Evolutionary conservation across 2,113 vertebrate genomes (phyloP).

Genomic region (Lethenteron camtschaticum): DNA sequence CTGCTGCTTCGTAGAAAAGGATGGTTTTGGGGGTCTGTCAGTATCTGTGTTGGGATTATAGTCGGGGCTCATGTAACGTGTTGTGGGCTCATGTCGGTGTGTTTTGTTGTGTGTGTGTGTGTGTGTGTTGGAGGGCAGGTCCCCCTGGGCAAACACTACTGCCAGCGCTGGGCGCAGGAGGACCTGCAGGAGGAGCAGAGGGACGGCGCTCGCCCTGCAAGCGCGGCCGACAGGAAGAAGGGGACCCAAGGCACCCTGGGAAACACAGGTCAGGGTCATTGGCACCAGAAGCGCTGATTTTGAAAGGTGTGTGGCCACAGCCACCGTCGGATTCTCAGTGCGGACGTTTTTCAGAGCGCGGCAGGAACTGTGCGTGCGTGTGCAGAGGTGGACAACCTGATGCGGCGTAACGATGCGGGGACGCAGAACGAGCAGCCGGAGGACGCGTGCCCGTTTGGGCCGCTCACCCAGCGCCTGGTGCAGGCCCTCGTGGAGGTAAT

Average conservation of each 20-base stretch:
- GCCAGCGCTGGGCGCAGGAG: conserved; percentile 90
- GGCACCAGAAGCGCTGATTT: too few relatives aligned
- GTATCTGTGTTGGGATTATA: too few relatives aligned
- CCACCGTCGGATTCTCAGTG: too few relatives aligned
- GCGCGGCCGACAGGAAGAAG: conserved; percentile 81
- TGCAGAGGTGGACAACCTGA: conserved; percentile 64
- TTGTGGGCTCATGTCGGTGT: neutral
- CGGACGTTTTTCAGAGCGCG: too few relatives aligned
- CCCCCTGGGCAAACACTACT: conserved; percentile 86
- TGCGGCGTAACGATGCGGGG: conserved; percentile 58
- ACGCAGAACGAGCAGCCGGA: conserved; percentile 84
- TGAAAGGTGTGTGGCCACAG: too few relatives aligned
- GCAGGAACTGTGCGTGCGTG: too few relatives aligned
- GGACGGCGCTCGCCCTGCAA: conserved; percentile 51
- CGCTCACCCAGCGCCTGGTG: conserved; percentile 74
- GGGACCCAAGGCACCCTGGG: conserved; percentile 48
- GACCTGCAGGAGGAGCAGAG: conserved; percentile 86
- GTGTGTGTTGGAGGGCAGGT: conserved; percentile 25
- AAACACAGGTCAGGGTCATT: too few relatives aligned
- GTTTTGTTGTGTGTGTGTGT: neutral
- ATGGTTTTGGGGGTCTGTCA: too few relatives aligned
- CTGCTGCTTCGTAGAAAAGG: too few relatives aligned
- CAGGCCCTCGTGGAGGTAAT: conserved; percentile 88
- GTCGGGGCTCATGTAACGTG: neutral
- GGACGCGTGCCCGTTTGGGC: conserved; percentile 80